A percentile compares a stretch with the other conserved stretches of the same genome.
phyloP scores from a whole-genome alignment of 2,888 invertebrate genomes.

The Plagiodera versicolora region DNA sequence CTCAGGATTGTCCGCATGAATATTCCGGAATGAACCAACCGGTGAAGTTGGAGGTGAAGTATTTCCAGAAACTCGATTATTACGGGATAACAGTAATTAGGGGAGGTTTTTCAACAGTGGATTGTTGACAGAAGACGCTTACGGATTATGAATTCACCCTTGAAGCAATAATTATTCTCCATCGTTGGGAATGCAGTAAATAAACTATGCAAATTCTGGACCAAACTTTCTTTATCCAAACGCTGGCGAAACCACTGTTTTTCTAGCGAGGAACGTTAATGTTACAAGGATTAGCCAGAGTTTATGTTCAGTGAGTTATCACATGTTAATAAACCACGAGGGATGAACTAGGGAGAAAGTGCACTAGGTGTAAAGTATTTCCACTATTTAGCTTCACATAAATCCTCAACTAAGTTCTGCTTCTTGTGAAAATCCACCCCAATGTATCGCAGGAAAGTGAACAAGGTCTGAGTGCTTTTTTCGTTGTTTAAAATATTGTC shows the following conservation, averaged over 20 bases:
- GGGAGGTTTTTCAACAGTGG: no score
- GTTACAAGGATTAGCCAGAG: neutral
- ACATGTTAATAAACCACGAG: neutral
- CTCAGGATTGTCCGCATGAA: neutral
- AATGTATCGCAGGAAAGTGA: conserved; percentile 10
- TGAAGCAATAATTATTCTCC: neutral
- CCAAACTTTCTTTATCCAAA: neutral
- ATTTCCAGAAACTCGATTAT: no score
- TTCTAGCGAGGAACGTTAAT: neutral
- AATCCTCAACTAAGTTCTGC: conserved; percentile 14
- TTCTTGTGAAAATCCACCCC: conserved; percentile 7
- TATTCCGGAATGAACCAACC: neutral
- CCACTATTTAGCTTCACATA: conserved; percentile 12
- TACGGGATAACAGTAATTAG: no score
- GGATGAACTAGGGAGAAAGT: neutral
- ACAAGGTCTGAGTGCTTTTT: conserved; percentile 9
- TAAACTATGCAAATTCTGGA: neutral
- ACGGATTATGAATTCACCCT: no score
- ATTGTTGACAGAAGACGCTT: no score
- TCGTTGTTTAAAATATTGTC: no score
- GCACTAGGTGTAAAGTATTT: conserved; percentile 10
- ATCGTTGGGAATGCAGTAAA: neutral
- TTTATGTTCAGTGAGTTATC: neutral
- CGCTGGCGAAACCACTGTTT: neutral
- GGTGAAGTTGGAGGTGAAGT: neutral